phyloP scores from a whole-genome alignment of 2,113 vertebrate genomes.

The Danionella cerebrum region DNA sequence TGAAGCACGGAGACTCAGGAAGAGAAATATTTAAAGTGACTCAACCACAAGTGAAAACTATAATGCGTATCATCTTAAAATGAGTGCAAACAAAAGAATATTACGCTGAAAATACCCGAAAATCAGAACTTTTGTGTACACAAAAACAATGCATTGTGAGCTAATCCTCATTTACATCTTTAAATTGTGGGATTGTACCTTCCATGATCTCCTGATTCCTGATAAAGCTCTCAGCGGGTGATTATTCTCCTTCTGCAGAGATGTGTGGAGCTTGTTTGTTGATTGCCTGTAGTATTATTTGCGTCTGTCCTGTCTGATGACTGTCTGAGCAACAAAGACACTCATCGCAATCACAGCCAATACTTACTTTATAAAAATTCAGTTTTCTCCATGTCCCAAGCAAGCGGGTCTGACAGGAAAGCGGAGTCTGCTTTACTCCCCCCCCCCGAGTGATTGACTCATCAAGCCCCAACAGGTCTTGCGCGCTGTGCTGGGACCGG shows the following conservation, averaged over 20 bases:
- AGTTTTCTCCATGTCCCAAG: slow-evolving; percentile 21
- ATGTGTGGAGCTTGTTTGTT: slow-evolving; percentile 14
- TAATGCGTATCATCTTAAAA: not conserved
- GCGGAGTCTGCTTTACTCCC: slow-evolving; percentile 40
- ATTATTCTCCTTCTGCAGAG: slow-evolving; percentile 2
- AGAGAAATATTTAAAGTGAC: slow-evolving; percentile 11
- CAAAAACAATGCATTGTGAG: too few relatives aligned
- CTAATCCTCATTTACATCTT: slow-evolving; percentile 5
- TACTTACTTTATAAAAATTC: slow-evolving; percentile 55
- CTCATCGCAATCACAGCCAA: slow-evolving; percentile 59
- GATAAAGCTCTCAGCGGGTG: slow-evolving; percentile 16
- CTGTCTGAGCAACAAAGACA: slow-evolving; percentile 34
- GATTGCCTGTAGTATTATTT: slow-evolving; percentile 33
- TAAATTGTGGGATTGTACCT: slow-evolving; percentile 5
- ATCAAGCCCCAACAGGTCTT: slow-evolving; percentile 52
- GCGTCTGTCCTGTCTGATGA: slow-evolving; percentile 40
- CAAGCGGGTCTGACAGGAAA: slow-evolving; percentile 43
- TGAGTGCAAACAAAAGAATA: not conserved
- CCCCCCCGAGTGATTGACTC: slow-evolving; percentile 58
- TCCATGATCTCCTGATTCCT: slow-evolving; percentile 2
- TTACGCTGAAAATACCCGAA: too few relatives aligned
- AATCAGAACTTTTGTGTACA: too few relatives aligned
- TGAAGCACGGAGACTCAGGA: slow-evolving; percentile 14
- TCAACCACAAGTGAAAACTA: not conserved
- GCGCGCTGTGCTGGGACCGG: slow-evolving; percentile 35